Evolutionary conservation across 2,113 vertebrate genomes (phyloP).

Genomic region (Eulacestoma nigropectus): DNA sequence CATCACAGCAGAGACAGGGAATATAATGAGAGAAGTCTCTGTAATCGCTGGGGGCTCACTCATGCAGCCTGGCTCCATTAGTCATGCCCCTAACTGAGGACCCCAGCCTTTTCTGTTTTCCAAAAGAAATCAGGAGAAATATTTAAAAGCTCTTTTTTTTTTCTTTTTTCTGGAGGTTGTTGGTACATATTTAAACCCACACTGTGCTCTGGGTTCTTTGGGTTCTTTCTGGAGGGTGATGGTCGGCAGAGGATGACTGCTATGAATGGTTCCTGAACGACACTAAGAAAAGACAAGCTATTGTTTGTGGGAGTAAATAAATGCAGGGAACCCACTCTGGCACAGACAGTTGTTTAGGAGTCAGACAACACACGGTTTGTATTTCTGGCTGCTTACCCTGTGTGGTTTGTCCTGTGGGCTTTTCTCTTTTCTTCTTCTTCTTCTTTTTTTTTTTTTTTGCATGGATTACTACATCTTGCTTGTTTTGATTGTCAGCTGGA

Average conservation of each 20-base stretch:
- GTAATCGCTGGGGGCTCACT: background rate
- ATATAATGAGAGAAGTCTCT: background rate
- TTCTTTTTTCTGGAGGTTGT: background rate
- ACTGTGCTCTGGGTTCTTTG: rapidly evolving
- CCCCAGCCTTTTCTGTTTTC: background rate
- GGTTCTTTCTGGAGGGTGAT: background rate
- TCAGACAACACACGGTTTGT: rapidly evolving
- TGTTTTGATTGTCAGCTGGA: background rate
- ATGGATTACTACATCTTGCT: background rate
- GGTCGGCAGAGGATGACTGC: background rate
- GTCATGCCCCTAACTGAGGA: background rate
- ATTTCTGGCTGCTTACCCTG: background rate
- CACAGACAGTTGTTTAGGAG: background rate
- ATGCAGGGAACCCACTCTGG: background rate
- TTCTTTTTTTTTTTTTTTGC: background rate
- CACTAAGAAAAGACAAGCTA: background rate
- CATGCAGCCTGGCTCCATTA: background rate
- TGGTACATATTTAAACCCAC: rapidly evolving
- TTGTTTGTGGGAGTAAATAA: background rate
- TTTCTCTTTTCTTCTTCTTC: background rate
- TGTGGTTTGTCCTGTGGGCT: background rate
- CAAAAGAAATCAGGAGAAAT: background rate
- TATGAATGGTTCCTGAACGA: background rate
- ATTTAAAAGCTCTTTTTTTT: background rate
- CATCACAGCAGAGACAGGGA: background rate